Base-by-base conservation (phyloP, 2,113 vertebrate genomes). In the Rafetus swinhoei region DNA sequence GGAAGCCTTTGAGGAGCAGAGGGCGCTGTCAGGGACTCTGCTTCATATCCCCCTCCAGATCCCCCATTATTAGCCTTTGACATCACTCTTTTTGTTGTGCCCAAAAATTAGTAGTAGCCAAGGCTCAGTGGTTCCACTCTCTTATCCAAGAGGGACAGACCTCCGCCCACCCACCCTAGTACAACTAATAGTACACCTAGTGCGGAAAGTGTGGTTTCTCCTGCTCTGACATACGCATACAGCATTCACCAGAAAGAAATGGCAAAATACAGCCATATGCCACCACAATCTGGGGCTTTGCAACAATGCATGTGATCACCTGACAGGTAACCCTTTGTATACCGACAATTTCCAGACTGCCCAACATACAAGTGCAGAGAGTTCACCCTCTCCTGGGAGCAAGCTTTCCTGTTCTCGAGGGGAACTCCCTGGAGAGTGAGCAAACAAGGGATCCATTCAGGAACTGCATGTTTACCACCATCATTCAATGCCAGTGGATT, bases 381-480 rank as follows among this genome's bases (percentile, higher is more conserved):
- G 39, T 45, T 50, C 25, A 77, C 39, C 3, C 14, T 24, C 11
- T n/a, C 18, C 79, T 65, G 39, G 62, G 10, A 91, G 92, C 74
- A 18, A 1, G 29, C 3, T 13, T 54, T 22, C 54, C 72, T 57
- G 8, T 50, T 45, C 56, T 24, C 81, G 15, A 27, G 21, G 10
- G 32, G 35, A 52, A 15, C 50, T 84, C 59, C 93, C 59, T 65
- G 92, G 39, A 77, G 12, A 50, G 35, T 25, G 39, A 27, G 50
- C 45, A 25, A 50, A 50, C 39, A 25, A 45, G 86, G 86, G 65
- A 90, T n/a, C 24, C 74, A n/a, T 50, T 35, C 22, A 85, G 32
- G 4, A 87, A 18, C 2, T 0, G 76, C 1, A 0, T 9, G 21
- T 7, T 16, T 4, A 39, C 85, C 8, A 29, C 3, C 9, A 32